These are phyloP conservation scores for Grantiella picta DNA, from an alignment of 2,113 vertebrate species.

Conservation along the genomic window DNA sequence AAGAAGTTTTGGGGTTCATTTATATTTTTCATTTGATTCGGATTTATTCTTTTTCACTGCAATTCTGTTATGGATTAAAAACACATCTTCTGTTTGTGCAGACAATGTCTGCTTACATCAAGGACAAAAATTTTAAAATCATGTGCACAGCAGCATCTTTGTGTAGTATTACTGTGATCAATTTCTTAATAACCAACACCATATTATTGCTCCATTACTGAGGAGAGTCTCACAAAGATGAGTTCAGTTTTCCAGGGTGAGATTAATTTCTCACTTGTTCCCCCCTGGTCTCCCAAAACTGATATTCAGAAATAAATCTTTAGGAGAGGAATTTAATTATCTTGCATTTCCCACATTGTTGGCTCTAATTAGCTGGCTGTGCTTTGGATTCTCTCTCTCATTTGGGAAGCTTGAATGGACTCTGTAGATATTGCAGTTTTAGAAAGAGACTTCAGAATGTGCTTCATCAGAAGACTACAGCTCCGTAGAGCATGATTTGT, in stretches of 20 bases:
- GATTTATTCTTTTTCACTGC: neutral
- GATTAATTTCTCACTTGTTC: neutral
- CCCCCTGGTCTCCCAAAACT: neutral
- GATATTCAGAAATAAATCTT: neutral
- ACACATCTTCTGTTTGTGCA: neutral
- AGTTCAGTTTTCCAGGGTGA: neutral
- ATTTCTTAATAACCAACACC: neutral
- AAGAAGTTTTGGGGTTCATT: neutral
- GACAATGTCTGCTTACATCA: neutral
- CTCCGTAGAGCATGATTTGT: neutral
- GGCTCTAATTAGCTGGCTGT: neutral
- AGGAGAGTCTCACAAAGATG: neutral
- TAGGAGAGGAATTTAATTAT: conserved; percentile 11
- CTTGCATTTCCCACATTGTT: neutral
- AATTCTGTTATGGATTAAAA: neutral
- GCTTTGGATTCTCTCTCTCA: neutral
- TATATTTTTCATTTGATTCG: neutral
- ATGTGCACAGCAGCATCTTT: neutral
- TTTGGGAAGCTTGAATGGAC: neutral
- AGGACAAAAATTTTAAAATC: neutral
- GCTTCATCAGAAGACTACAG: neutral
- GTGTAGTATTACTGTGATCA: neutral
- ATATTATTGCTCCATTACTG: neutral
- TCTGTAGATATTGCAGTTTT: neutral
- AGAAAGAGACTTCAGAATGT: neutral